Conservation (phyloP, 1,140 invertebrate genomes). For the Choristoneura fumiferana region DNA sequence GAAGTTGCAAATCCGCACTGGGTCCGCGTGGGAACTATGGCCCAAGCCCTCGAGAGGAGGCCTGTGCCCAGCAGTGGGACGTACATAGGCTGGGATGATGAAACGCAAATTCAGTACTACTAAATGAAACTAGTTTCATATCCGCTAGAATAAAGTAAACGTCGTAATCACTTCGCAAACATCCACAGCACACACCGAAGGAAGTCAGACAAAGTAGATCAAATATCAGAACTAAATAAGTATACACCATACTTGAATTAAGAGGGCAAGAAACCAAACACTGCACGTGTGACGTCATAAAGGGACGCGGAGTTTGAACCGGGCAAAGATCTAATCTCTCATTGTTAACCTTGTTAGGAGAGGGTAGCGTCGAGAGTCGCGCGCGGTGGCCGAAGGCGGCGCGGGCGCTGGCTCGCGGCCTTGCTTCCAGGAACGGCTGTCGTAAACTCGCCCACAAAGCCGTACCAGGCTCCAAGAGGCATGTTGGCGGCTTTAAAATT, state of each 20-base stretch:
- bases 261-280: conserved; percentile 29
- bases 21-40: too few relatives aligned
- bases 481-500: conserved; percentile 30
- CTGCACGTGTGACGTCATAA: conserved; percentile 51
- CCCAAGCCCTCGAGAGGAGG: too few relatives aligned
- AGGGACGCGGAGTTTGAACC: conserved; percentile 33
- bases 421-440: conserved; percentile 57
- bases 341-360: background rate
- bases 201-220: conserved; percentile 34
- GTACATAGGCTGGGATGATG: too few relatives aligned
- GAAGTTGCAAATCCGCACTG: too few relatives aligned
- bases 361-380: background rate
- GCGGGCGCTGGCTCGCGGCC: conserved; percentile 19
- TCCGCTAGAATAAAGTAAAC: conserved; percentile 1
- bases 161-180: background rate
- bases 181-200: conserved; percentile 19
- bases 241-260: conserved; percentile 36
- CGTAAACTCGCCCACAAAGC: conserved; percentile 61
- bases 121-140: too few relatives aligned
- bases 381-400: conserved; percentile 32
- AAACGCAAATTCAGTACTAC: too few relatives aligned
- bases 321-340: background rate
- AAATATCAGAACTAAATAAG: conserved; percentile 48
- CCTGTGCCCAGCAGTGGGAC: too few relatives aligned
- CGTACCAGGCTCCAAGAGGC: conserved; percentile 30